Evolutionary conservation across 2,113 vertebrate species (phyloP), one percentile per base, ranked within the genome.

Genomic region (Platichthys flesus): DNA sequence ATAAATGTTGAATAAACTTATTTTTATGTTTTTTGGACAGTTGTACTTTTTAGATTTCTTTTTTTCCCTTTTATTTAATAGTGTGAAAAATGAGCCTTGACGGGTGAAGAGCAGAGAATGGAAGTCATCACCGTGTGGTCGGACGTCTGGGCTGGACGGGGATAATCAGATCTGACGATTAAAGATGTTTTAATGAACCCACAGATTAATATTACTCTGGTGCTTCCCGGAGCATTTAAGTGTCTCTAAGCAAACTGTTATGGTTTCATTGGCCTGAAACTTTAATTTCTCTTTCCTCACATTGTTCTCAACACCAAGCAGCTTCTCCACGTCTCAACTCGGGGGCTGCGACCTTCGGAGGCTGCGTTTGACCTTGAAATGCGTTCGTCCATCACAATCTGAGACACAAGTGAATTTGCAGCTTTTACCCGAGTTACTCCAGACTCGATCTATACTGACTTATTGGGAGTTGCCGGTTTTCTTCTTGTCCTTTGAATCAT

Each of bases 1-100:
- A 72, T 78, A 57, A 65, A 73, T 71, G 79, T 59, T 61, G 52
- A 86, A 79, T 82, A 82, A 87, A 87, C 20, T 2, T 81, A 42
- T 75, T 56, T 42, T 65, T 76, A 23, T 75, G 20, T 60, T 61
- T 78, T 80, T 84, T 79, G 51, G 66, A 67, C n/a, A 1, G 42
- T 35, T 66, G 5, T 2, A 0, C 15, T 67, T 42, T 62, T 37
- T 2, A 47, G 20, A 13, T 58, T 21, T 49, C 4, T 4, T 28
- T 28, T 28, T 28, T 28, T 28, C 3, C 2, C 2, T 4, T 28
- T 37, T 51, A 13, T 60, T 54, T 54, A 51, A 15, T 16, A 16
- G 47, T 51, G 47, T 51, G 31, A 47, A 47, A 47, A 47, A 47
- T 47, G 12, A 14, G 45, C 15, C 4, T 13, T 51, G 47, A 18